A percentile compares a stretch with the other conserved stretches of the same genome.
These are phyloP conservation scores for Craterocephalus amniculus DNA, from an alignment of 2,797 vertebrate genomes.

Conservation along the genomic window DNA sequence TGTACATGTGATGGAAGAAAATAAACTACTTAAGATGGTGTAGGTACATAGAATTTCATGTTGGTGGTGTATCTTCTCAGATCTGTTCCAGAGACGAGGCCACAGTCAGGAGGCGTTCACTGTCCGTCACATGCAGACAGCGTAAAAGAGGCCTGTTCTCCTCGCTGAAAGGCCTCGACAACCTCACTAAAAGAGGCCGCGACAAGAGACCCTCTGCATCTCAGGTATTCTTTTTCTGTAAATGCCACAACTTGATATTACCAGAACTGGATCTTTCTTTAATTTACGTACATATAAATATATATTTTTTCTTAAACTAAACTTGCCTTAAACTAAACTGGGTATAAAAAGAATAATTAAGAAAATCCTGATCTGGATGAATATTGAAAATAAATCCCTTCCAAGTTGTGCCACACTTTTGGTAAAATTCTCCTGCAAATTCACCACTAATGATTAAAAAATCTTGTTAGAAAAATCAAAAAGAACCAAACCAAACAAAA, in stretches of 20 bases:
- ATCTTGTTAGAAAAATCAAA: neutral
- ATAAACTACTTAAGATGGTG: constrained; percentile 51
- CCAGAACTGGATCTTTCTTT: too few relatives aligned
- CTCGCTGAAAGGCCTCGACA: constrained; percentile 92
- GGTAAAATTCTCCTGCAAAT: neutral
- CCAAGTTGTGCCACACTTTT: neutral
- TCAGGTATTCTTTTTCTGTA: constrained; percentile 81
- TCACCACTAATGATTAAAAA: neutral
- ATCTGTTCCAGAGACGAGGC: constrained; percentile 93
- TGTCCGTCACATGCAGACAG: constrained; percentile 86
- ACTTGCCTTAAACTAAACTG: neutral
- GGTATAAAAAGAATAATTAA: neutral
- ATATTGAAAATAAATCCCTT: neutral
- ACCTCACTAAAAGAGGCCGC: constrained; percentile 87
- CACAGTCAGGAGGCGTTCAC: constrained; percentile 87
- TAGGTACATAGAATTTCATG: constrained; percentile 43
- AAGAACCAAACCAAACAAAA: neutral
- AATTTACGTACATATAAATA: too few relatives aligned
- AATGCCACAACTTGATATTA: too few relatives aligned
- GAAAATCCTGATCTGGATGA: neutral
- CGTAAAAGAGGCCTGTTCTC: constrained; percentile 92
- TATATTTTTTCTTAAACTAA: too few relatives aligned
- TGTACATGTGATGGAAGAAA: constrained; percentile 5
- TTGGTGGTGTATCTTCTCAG: constrained; percentile 70
- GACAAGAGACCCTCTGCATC: constrained; percentile 89